A percentile compares a stretch with the other conserved stretches of the same genome.
Conservation (phyloP, 1,140 invertebrate genomes). For the Lysiphlebus fabarum region DNA sequence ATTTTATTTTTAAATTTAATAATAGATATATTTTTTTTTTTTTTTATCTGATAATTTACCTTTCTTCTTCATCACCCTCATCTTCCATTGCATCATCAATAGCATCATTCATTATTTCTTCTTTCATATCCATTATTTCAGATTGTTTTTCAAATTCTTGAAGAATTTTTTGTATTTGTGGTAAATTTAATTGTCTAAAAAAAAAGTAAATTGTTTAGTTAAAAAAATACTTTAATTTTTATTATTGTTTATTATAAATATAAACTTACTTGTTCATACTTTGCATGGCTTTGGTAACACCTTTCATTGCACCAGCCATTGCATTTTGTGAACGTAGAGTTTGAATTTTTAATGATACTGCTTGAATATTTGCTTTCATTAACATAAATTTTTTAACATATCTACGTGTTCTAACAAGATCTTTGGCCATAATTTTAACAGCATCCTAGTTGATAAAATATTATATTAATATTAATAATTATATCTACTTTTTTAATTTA, state of each 20-base stretch:
- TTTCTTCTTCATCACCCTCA: conserved; percentile 97
- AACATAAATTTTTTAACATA: conserved; percentile 99
- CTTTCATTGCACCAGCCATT: conserved; percentile 99
- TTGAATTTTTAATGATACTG: conserved; percentile 97
- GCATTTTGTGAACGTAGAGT: conserved; percentile 97
- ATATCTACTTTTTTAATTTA: not conserved
- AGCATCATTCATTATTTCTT: conserved; percentile 99
- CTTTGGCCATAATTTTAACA: conserved; percentile 99
- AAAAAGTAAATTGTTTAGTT: not conserved
- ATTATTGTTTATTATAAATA: not conserved
- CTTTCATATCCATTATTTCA: conserved; percentile 99
- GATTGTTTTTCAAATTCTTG: conserved; percentile 99
- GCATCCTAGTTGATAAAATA: conserved; percentile 73
- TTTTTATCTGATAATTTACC: conserved; percentile 55
- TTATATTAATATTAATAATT: conserved; percentile 16
- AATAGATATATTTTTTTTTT: conserved; percentile 6
- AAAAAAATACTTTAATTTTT: conserved; percentile 16
- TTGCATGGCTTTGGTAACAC: conserved; percentile 97
- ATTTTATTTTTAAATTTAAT: not conserved
- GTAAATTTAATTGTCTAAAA: conserved; percentile 87
- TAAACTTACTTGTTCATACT: conserved; percentile 88
- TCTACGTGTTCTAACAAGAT: conserved; percentile 91
- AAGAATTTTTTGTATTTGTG: conserved; percentile 98
- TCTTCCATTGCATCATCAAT: conserved; percentile 99
- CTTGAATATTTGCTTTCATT: conserved; percentile 99